These are phyloP conservation scores for Lepilemur ruficaudatus DNA, from an alignment of 2,797 vertebrate genomes.

Conservation along the genomic window DNA sequence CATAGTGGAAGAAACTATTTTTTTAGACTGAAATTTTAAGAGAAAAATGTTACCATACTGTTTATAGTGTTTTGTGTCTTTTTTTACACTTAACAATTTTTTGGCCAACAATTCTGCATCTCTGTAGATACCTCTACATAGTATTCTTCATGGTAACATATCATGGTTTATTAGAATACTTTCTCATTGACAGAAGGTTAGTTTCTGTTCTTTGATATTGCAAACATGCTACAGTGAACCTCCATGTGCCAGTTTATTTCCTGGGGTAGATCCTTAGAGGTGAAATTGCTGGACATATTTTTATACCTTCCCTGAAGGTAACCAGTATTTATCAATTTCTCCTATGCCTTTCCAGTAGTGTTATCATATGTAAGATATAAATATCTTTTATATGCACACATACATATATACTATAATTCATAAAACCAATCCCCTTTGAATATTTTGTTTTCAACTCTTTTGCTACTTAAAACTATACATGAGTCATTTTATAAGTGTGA, in stretches of 20 bases:
- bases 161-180: background rate
- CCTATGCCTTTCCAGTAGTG: background rate
- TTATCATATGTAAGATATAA: background rate
- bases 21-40: background rate
- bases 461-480: background rate
- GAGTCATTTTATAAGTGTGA: background rate
- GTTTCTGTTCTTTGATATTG: background rate
- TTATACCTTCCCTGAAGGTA: background rate
- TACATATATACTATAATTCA: background rate
- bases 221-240: background rate
- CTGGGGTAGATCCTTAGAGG: background rate
- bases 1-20: background rate
- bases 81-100: background rate
- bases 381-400: background rate
- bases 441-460: background rate
- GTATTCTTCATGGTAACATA: background rate
- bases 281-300: background rate
- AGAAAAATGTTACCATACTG: background rate
- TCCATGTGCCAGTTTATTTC: background rate
- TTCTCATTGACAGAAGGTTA: background rate
- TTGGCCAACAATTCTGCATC: background rate
- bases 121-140: background rate
- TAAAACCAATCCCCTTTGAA: background rate
- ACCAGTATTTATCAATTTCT: background rate
- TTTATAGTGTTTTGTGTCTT: background rate